phyloP scores from a whole-genome alignment of 2,888 invertebrate genomes.

The Melanotus villosus region DNA sequence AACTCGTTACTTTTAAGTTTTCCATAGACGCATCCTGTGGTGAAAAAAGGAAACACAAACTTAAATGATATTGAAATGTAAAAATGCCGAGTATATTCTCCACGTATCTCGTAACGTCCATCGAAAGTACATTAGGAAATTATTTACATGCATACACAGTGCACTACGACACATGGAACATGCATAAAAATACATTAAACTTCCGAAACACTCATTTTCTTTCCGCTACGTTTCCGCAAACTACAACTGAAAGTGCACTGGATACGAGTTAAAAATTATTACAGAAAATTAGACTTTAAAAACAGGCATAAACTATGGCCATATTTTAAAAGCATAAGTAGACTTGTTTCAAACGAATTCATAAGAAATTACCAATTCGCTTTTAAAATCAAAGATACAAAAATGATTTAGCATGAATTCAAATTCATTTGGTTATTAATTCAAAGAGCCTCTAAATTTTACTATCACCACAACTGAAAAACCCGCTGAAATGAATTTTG shows the following conservation, averaged over 20 bases:
- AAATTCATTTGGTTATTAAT: too few species aligned
- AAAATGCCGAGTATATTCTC: conserved; percentile 12
- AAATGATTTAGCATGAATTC: too few species aligned
- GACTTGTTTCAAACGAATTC: too few species aligned
- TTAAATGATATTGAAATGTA: conserved; percentile 17
- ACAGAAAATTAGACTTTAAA: too few species aligned
- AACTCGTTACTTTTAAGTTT: conserved; percentile 44
- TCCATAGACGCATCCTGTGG: conserved; percentile 36
- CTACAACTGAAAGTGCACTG: background rate
- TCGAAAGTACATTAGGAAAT: conserved; percentile 27
- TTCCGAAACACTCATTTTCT: background rate
- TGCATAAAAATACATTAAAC: conserved; percentile 20
- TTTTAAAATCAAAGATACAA: too few species aligned
- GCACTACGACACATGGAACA: conserved; percentile 15
- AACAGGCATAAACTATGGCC: too few species aligned
- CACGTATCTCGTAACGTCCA: conserved; percentile 4
- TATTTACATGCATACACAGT: conserved; percentile 21
- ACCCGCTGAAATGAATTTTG: too few species aligned
- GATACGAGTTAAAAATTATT: background rate
- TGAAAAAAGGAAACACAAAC: conserved; percentile 11
- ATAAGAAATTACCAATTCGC: too few species aligned
- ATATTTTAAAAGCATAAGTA: too few species aligned
- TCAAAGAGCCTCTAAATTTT: too few species aligned
- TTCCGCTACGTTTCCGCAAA: background rate
- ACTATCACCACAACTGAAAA: too few species aligned